These are phyloP conservation scores for Anguilla anguilla DNA, from an alignment of 2,797 vertebrate species.

Conservation along the genomic window DNA sequence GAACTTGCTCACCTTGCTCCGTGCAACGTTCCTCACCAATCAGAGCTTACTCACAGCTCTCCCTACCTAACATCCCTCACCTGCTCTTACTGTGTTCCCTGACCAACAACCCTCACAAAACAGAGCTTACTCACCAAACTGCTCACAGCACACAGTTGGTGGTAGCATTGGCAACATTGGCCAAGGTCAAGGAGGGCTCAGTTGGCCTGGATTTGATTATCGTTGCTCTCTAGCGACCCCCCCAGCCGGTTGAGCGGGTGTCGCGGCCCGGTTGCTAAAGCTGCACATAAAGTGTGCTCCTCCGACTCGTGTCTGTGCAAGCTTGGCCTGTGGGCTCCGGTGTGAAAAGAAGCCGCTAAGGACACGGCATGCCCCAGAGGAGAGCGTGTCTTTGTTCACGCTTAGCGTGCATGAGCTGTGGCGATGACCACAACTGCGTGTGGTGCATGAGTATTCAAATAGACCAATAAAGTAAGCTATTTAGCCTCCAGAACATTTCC, in stretches of 20 bases:
- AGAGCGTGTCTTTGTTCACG: too few species aligned
- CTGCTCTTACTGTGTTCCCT: background rate
- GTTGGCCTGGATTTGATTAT: background rate
- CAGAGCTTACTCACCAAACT: too few species aligned
- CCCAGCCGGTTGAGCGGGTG: background rate
- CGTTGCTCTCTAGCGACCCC: background rate
- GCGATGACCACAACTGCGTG: background rate
- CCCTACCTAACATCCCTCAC: too few species aligned
- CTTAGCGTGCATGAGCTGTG: too few species aligned
- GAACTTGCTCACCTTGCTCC: too few species aligned
- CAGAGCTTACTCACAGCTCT: background rate
- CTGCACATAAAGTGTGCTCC: too few species aligned
- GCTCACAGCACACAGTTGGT: too few species aligned
- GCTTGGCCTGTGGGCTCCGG: too few species aligned
- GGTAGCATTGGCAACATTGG: background rate
- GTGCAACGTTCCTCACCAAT: background rate
- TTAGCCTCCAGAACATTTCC: background rate
- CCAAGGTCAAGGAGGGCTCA: background rate
- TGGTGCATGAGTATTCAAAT: background rate
- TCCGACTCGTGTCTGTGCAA: too few species aligned
- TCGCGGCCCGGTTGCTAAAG: background rate
- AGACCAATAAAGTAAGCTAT: background rate
- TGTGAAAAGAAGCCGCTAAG: too few species aligned
- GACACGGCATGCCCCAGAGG: too few species aligned
- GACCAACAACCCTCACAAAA: too few species aligned